These are phyloP conservation scores for Anagrus nilaparvatae DNA, from an alignment of 1,140 invertebrate genomes.

Conservation along the genomic window DNA sequence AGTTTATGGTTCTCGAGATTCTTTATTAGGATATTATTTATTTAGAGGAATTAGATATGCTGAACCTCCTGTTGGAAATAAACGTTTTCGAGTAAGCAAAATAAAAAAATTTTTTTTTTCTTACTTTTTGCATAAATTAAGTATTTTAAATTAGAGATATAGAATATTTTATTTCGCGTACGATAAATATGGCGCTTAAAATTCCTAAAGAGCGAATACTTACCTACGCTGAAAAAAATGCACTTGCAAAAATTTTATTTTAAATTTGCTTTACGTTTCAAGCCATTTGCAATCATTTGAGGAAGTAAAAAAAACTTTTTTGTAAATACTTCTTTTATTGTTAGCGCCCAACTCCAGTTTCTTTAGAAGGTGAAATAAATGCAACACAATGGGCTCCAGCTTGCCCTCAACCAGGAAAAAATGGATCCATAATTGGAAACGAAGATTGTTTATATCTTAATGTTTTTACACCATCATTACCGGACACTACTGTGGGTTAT, in stretches of 20 bases:
- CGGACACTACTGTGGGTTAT: conserved; percentile 41
- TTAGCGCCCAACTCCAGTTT: conserved; percentile 41
- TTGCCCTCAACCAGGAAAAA: conserved; percentile 39
- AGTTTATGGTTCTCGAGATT: conserved; percentile 42
- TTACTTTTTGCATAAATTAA: too few relatives aligned
- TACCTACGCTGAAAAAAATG: too few relatives aligned
- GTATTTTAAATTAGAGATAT: not conserved
- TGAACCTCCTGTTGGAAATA: conserved; percentile 51
- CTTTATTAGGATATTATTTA: conserved; percentile 41
- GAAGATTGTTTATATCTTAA: conserved; percentile 78
- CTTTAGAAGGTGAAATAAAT: conserved; percentile 44
- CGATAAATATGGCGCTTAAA: too few relatives aligned
- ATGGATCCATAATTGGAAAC: conserved; percentile 39
- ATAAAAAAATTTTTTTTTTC: not conserved
- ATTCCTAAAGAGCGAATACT: too few relatives aligned
- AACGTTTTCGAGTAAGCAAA: conserved; percentile 53
- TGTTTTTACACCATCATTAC: conserved; percentile 60
- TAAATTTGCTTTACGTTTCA: too few relatives aligned
- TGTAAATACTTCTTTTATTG: too few relatives aligned
- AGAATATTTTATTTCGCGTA: not conserved
- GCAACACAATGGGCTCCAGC: conserved; percentile 43
- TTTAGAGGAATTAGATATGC: conserved; percentile 66
- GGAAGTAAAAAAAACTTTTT: too few relatives aligned
- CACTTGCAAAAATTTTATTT: too few relatives aligned
- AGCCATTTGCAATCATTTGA: too few relatives aligned